phyloP scores from a whole-genome alignment of 2,888 invertebrate species.

The Chouioia cunea region DNA sequence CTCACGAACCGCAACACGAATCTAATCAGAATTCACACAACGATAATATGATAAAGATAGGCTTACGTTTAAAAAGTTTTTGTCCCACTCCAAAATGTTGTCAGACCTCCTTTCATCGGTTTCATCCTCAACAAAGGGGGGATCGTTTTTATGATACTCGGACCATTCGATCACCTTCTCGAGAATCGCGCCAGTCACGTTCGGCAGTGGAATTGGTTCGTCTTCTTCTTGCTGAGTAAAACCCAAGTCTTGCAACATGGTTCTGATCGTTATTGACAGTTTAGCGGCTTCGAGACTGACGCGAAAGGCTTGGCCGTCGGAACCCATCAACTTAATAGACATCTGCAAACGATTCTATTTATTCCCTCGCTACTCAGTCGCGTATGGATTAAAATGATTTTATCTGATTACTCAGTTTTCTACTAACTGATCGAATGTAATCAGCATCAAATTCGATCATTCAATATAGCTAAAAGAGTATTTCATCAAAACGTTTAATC shows the following conservation, averaged over 20 bases:
- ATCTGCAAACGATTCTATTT: too few species aligned
- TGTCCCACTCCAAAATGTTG: conserved; percentile 2
- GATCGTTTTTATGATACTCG: conserved; percentile 8
- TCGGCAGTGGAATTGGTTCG: neutral
- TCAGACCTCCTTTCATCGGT: neutral
- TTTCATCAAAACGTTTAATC: too few species aligned
- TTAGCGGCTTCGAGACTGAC: neutral
- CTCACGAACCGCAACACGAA: too few species aligned
- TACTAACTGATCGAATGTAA: too few species aligned
- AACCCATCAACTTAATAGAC: neutral
- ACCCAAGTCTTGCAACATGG: neutral
- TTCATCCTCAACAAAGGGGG: neutral
- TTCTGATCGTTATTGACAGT: neutral
- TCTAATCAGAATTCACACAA: too few species aligned
- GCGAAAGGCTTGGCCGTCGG: neutral
- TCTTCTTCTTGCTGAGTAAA: neutral
- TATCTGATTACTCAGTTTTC: too few species aligned
- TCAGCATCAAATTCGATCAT: too few species aligned
- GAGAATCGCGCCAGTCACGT: neutral
- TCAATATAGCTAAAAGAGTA: too few species aligned
- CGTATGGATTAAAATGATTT: too few species aligned
- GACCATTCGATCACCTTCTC: neutral
- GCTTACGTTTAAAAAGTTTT: conserved; percentile 5
- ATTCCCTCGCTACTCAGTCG: too few species aligned
- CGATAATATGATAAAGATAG: neutral